Percentiles rank a stretch among this genome's conserved stretches.
Conservation (phyloP, 35 echinoderm and acorn worm genomes). For the Apostichopus californicus region DNA sequence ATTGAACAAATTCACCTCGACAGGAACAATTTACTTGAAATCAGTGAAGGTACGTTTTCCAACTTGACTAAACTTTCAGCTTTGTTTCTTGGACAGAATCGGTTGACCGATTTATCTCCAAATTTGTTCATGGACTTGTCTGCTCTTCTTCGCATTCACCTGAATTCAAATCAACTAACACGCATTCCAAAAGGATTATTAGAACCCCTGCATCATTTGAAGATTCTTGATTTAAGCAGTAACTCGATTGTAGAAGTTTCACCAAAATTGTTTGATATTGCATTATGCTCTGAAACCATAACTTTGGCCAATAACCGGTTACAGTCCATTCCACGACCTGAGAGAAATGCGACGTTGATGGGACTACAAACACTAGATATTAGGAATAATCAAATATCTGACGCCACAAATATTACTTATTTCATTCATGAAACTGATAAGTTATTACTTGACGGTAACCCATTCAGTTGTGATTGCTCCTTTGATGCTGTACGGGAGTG, state of each 20-base stretch:
- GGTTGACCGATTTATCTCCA: neutral
- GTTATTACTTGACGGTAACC: slow-evolving; percentile 13
- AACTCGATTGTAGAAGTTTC: neutral
- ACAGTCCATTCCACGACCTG: neutral
- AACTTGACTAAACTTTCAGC: slow-evolving; percentile 1
- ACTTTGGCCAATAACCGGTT: slow-evolving; percentile 17
- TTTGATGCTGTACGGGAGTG: neutral
- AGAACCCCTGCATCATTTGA: neutral
- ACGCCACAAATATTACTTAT: slow-evolving; percentile 26
- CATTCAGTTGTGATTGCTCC: slow-evolving; percentile 27
- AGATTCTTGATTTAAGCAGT: slow-evolving; percentile 21
- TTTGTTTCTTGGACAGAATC: slow-evolving; percentile 36
- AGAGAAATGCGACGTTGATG: neutral
- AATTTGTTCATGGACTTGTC: neutral
- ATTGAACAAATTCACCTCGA: slow-evolving; percentile 31
- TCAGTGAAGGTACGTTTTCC: neutral
- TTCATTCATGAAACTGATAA: slow-evolving; percentile 16
- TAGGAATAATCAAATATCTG: slow-evolving; percentile 11
- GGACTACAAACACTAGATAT: slow-evolving; percentile 20
- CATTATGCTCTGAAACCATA: neutral
- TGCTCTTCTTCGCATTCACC: neutral
- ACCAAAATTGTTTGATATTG: neutral
- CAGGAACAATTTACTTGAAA: neutral
- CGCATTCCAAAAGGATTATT: neutral
- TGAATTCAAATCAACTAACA: slow-evolving; percentile 24